These are phyloP conservation scores for Ferdinandea cuprea DNA, from an alignment of 2,888 invertebrate genomes.

Conservation along the genomic window DNA sequence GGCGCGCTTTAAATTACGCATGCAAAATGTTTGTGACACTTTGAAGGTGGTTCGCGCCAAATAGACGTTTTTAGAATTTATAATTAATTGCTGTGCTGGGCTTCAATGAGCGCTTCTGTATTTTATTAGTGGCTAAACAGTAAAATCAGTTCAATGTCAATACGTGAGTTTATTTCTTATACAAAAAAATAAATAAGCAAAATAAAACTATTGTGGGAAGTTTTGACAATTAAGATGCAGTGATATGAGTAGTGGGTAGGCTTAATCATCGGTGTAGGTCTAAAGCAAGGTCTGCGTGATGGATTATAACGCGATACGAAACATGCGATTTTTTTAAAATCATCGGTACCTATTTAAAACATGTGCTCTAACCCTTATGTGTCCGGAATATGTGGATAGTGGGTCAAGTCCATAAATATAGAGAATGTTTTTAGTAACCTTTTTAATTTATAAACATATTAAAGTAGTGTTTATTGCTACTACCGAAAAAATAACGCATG, in stretches of 20 bases:
- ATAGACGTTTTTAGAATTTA: slow-evolving; percentile 54
- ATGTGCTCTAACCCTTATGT: no score
- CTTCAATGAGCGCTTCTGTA: slow-evolving; percentile 56
- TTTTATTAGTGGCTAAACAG: slow-evolving; percentile 22
- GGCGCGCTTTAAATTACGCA: slow-evolving; percentile 48
- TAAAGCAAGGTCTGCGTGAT: no score
- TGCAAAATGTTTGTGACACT: slow-evolving; percentile 61
- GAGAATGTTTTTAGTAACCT: no score
- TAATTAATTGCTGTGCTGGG: slow-evolving; percentile 37
- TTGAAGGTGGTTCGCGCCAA: slow-evolving; percentile 57
- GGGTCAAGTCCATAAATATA: no score
- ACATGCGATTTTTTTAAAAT: no score
- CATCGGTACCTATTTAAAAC: no score
- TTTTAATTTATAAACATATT: no score
- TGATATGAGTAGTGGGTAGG: background rate
- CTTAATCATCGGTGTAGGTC: background rate
- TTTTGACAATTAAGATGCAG: slow-evolving; percentile 19
- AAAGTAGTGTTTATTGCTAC: no score
- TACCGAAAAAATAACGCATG: no score
- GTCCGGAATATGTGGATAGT: no score
- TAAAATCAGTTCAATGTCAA: slow-evolving; percentile 67
- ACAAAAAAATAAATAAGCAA: no score
- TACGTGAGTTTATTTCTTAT: slow-evolving; percentile 58
- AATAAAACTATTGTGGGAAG: background rate
- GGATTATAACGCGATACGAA: no score